Conservation (phyloP, 1,140 invertebrate species). For the Apocrypta bakeri region DNA sequence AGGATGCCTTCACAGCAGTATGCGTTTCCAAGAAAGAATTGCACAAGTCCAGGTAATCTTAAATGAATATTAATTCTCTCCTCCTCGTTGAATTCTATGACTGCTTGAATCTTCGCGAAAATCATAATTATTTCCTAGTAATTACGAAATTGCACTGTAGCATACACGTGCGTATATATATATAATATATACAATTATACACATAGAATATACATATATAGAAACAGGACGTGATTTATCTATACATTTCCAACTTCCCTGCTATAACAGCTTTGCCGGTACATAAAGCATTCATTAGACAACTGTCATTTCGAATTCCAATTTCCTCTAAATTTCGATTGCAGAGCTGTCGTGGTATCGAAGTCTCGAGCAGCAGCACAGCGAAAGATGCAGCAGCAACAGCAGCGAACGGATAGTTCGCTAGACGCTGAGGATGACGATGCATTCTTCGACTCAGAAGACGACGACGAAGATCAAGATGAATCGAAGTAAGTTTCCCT, state of each 20-base stretch:
- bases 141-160: too few relatives aligned
- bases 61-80: too few relatives aligned
- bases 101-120: too few relatives aligned
- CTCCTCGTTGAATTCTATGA: too few relatives aligned
- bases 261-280: not conserved
- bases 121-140: too few relatives aligned
- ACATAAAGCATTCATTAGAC: not conserved
- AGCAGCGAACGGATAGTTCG: conserved; percentile 66
- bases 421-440: conserved; percentile 81
- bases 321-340: conserved; percentile 48
- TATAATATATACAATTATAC: too few relatives aligned
- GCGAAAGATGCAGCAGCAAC: conserved; percentile 60
- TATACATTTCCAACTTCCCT: not conserved
- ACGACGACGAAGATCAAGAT: conserved; percentile 80
- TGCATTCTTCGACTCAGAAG: conserved; percentile 83
- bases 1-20: conserved; percentile 89
- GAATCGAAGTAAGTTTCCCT: conserved; percentile 71
- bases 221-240: too few relatives aligned
- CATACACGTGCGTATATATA: too few relatives aligned
- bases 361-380: conserved; percentile 78
- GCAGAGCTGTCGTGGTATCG: conserved; percentile 81
- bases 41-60: conserved; percentile 83
- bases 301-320: conserved; percentile 4
- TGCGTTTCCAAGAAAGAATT: conserved; percentile 91
- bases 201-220: too few relatives aligned